phyloP scores from a whole-genome alignment of 1,140 invertebrate species.

The Zaprionus inermis region DNA sequence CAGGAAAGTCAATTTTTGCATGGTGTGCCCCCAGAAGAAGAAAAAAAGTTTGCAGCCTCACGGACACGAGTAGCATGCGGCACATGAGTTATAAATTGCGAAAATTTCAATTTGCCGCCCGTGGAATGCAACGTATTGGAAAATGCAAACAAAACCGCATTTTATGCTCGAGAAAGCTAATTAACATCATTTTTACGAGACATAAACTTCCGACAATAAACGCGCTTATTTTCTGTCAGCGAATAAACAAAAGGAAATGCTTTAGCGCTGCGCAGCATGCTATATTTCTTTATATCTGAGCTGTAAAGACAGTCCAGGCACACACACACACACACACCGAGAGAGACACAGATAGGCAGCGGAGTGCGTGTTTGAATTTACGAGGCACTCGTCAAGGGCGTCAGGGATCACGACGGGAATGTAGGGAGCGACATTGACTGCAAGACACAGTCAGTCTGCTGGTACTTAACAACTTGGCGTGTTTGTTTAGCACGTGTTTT shows the following conservation, averaged over 20 bases:
- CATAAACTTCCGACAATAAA: slow-evolving; percentile 42
- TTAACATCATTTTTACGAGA: slow-evolving; percentile 49
- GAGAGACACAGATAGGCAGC: slow-evolving; percentile 7
- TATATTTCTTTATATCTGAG: slow-evolving; percentile 21
- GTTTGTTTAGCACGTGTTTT: slow-evolving; percentile 53
- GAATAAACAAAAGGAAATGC: slow-evolving; percentile 41
- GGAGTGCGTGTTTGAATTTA: slow-evolving; percentile 37
- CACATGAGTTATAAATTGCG: slow-evolving; percentile 35
- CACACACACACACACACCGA: neutral
- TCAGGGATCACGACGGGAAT: neutral
- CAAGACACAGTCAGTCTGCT: slow-evolving; percentile 13
- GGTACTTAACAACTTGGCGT: slow-evolving; percentile 49
- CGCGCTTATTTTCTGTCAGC: slow-evolving; percentile 24
- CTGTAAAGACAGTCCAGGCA: neutral
- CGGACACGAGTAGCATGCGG: slow-evolving; percentile 9
- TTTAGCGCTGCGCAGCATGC: slow-evolving; percentile 7
- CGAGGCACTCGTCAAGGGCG: slow-evolving; percentile 32
- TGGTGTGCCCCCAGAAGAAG: neutral
- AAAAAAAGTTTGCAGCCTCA: slow-evolving; percentile 15
- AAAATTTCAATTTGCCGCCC: slow-evolving; percentile 35
- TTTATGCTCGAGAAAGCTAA: slow-evolving; percentile 41
- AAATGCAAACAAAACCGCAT: slow-evolving; percentile 37
- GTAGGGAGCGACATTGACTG: too few species aligned
- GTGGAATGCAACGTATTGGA: slow-evolving; percentile 24
- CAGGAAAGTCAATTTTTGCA: slow-evolving; percentile 45